A percentile compares a stretch with the other conserved stretches of the same genome.
These are phyloP conservation scores for Ennomos erosarius DNA, from an alignment of 2,888 invertebrate species.

Conservation along the genomic window DNA sequence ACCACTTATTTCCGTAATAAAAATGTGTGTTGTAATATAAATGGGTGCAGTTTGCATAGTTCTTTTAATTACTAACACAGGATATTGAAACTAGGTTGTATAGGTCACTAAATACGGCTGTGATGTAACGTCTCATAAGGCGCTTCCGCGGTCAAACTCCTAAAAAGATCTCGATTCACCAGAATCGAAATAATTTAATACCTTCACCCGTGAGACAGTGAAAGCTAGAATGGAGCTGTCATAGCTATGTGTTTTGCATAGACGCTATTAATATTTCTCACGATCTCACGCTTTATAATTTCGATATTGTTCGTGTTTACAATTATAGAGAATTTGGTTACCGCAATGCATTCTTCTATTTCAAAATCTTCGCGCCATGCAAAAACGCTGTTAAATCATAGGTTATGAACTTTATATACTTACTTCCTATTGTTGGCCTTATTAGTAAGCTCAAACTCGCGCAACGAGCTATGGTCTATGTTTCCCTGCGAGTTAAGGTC, in stretches of 20 bases:
- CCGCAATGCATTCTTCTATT: conserved; percentile 22
- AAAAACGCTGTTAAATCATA: background rate
- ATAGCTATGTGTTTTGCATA: conserved; percentile 50
- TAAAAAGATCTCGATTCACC: conserved; percentile 25
- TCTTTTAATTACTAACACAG: too few relatives aligned
- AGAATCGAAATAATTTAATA: conserved; percentile 32
- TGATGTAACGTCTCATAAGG: conserved; percentile 35
- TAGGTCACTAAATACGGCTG: conserved; percentile 1
- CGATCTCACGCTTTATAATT: conserved; percentile 59
- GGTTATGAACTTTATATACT: background rate
- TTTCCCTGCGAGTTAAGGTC: too few relatives aligned
- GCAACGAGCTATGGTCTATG: too few relatives aligned
- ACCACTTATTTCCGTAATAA: background rate
- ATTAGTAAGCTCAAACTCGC: too few relatives aligned
- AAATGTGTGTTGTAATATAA: background rate
- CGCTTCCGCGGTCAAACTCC: conserved; percentile 21
- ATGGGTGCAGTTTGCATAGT: background rate
- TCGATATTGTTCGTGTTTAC: conserved; percentile 46
- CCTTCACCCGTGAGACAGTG: conserved; percentile 66
- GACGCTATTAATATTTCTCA: conserved; percentile 60
- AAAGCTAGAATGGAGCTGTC: conserved; percentile 61
- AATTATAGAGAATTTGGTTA: conserved; percentile 29
- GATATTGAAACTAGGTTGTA: background rate
- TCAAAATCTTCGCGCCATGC: background rate
- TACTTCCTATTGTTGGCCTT: too few relatives aligned